A percentile compares a stretch with the other conserved stretches of the same genome.
These are phyloP conservation scores for Poicephalus meyeri DNA, from an alignment of 2,113 vertebrate species.

Conservation along the genomic window DNA sequence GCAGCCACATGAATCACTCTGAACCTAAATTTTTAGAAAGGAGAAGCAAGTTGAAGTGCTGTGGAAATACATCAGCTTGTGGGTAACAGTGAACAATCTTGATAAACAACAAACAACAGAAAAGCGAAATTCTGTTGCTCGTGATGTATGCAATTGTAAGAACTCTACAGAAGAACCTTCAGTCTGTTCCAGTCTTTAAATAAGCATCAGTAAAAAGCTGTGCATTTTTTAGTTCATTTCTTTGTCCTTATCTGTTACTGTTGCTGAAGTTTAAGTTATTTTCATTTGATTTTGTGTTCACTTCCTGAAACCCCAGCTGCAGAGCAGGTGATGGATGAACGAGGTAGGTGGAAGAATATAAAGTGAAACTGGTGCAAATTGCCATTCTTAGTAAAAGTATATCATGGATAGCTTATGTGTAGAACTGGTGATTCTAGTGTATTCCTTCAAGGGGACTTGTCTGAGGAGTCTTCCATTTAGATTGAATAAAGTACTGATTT, in stretches of 20 bases:
- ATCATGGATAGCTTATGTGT: neutral
- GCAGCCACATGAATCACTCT: neutral
- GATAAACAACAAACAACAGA: neutral
- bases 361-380: neutral
- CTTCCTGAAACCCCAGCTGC: neutral
- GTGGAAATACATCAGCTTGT: neutral
- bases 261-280: neutral
- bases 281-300: neutral
- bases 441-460: neutral
- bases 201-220: neutral
- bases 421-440: neutral
- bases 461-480: neutral
- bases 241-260: neutral
- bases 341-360: neutral
- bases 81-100: neutral
- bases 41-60: neutral
- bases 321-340: neutral
- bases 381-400: neutral
- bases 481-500: rapidly evolving
- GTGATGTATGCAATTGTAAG: neutral
- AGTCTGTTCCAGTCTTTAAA: neutral
- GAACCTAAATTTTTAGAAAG: neutral
- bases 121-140: neutral
- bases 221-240: neutral
- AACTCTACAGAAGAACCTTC: neutral